These are phyloP conservation scores for Sylvilagus bachmani DNA, from an alignment of 2,113 vertebrate genomes.

Conservation along the genomic window DNA sequence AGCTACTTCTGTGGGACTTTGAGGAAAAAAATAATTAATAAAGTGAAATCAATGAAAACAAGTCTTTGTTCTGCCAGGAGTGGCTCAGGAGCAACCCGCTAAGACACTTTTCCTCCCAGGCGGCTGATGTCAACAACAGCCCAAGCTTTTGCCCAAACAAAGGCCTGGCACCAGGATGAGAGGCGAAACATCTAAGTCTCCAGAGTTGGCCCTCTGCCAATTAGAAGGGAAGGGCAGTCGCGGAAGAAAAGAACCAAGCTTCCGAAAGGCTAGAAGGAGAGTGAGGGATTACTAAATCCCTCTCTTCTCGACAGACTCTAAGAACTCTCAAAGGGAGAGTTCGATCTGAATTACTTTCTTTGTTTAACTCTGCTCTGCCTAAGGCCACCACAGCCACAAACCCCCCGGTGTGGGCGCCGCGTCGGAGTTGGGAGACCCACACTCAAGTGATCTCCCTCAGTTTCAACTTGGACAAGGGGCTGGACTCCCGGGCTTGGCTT, in stretches of 20 bases:
- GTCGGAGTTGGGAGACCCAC: not conserved
- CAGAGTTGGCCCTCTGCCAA: constrained; percentile 50
- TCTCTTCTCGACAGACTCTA: constrained; percentile 54
- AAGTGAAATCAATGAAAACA: constrained; percentile 73
- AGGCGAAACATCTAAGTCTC: constrained; percentile 64
- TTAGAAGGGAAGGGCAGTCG: constrained; percentile 7
- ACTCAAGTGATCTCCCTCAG: not conserved
- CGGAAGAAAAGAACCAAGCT: constrained; percentile 48
- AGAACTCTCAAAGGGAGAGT: constrained; percentile 53
- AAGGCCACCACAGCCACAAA: constrained; percentile 47
- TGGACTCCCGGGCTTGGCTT: not conserved
- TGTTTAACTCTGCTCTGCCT: constrained; percentile 71
- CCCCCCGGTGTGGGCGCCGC: no score
- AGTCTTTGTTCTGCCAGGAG: constrained; percentile 58
- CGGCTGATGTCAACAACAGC: constrained; percentile 67
- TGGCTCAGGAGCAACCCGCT: not conserved
- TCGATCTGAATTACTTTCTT: constrained; percentile 74
- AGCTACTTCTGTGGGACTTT: constrained; percentile 33
- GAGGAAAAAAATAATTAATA: constrained; percentile 41
- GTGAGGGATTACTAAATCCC: constrained; percentile 48
- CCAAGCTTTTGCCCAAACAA: constrained; percentile 73
- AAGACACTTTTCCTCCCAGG: constrained; percentile 60
- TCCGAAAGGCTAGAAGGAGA: constrained; percentile 10
- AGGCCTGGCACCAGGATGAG: constrained; percentile 56
- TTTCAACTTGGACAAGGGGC: not conserved